Percentiles rank a stretch among this genome's conserved stretches.
Conservation (phyloP, 2,888 invertebrate species). For the Leuctra nigra region DNA sequence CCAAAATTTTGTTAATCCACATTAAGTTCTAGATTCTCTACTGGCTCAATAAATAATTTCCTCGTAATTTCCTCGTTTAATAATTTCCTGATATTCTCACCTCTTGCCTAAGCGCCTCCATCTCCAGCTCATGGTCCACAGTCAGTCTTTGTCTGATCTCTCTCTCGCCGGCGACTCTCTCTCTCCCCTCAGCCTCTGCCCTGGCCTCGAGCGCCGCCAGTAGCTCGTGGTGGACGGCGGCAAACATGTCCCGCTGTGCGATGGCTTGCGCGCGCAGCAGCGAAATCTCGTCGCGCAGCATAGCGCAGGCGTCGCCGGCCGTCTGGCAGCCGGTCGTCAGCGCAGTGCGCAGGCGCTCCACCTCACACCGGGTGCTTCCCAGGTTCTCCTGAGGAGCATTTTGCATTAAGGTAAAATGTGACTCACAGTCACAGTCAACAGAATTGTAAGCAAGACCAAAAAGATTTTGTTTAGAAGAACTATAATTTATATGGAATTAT, state of each 20-base stretch:
- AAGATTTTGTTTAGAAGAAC: too few species aligned
- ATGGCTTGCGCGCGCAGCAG: constrained; percentile 13
- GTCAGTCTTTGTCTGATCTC: constrained; percentile 55
- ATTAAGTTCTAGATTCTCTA: too few species aligned
- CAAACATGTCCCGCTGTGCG: constrained; percentile 16
- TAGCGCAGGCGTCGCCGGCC: constrained; percentile 48
- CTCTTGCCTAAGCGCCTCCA: constrained; percentile 50
- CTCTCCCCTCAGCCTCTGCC: constrained; percentile 20
- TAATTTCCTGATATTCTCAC: background rate
- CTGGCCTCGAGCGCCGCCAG: constrained; percentile 1
- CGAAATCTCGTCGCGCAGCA: constrained; percentile 42
- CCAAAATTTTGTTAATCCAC: too few species aligned
- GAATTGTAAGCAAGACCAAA: too few species aligned
- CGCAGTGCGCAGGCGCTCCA: constrained; percentile 52
- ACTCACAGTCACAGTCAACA: too few species aligned
- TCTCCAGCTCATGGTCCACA: constrained; percentile 57
- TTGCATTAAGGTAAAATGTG: too few species aligned
- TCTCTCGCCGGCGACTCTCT: constrained; percentile 37
- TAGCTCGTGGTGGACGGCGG: constrained; percentile 7
- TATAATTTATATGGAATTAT: too few species aligned
- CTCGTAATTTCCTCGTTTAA: too few species aligned
- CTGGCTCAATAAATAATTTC: too few species aligned
- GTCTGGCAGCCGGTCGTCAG: constrained; percentile 48
- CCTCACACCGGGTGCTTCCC: constrained; percentile 57
- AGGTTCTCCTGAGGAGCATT: constrained; percentile 60